Evolutionary conservation across 2,113 vertebrate genomes (phyloP).

Genomic region (Cyprichromis sp.): DNA sequence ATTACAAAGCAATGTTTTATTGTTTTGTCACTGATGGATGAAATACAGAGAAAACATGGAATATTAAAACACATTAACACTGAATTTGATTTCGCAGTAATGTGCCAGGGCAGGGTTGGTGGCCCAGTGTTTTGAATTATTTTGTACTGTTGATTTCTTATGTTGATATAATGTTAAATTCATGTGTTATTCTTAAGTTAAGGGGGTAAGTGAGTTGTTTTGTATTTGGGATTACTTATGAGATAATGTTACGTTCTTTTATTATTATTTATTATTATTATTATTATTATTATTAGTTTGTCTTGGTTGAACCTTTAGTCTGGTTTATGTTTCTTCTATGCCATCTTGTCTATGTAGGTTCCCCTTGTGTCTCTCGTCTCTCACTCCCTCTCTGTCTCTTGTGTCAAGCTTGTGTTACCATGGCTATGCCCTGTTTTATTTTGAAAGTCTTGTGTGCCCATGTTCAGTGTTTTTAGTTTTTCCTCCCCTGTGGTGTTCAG

Average conservation of each 20-base stretch:
- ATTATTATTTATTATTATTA: not conserved
- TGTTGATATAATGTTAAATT: not conserved
- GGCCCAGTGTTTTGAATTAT: not conserved
- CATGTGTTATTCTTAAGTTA: not conserved
- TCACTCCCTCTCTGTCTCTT: not conserved
- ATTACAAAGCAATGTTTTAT: not conserved
- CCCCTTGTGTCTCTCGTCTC: not conserved
- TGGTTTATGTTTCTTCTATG: not conserved
- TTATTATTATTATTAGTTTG: not conserved
- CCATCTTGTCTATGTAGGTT: not conserved
- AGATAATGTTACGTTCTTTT: fast-evolving
- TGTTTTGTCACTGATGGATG: not conserved
- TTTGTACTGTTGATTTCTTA: not conserved
- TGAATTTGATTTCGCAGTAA: not conserved
- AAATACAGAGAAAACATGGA: not conserved
- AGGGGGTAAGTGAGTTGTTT: not conserved
- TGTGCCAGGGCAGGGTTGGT: not conserved
- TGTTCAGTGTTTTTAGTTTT: not conserved
- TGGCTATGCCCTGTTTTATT: not conserved
- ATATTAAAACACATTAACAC: not conserved
- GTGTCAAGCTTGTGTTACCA: not conserved
- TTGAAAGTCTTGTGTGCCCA: not conserved
- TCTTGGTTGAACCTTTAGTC: not conserved
- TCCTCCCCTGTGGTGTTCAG: not conserved
- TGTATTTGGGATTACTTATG: not conserved